A percentile compares a stretch with the other conserved stretches of the same genome.
phyloP scores from a whole-genome alignment of 2,113 vertebrate genomes.

The Octodon degus region DNA sequence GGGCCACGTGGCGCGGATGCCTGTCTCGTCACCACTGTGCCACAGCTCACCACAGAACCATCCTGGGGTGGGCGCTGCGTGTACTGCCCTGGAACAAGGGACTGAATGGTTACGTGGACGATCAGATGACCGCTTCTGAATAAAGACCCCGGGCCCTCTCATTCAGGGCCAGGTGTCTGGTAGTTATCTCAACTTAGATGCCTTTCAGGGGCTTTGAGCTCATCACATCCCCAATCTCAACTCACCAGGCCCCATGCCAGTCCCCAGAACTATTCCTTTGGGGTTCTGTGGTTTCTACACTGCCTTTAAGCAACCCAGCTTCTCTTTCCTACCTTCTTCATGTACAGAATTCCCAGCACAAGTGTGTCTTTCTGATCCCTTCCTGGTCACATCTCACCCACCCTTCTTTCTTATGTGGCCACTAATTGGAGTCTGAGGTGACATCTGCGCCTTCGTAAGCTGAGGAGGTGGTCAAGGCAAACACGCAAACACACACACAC shows the following conservation, averaged over 20 bases:
- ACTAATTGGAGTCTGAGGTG: background rate
- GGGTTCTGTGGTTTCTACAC: slow-evolving; percentile 1
- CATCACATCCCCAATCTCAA: background rate
- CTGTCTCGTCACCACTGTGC: background rate
- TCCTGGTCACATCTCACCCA: background rate
- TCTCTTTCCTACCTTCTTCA: slow-evolving; percentile 37
- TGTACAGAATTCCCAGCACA: background rate
- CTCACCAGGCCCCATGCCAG: background rate
- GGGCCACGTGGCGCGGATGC: too few relatives aligned
- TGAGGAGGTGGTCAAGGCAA: background rate
- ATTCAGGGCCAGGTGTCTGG: slow-evolving; percentile 27
- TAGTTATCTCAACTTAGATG: slow-evolving; percentile 21
- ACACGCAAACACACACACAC: too few relatives aligned
- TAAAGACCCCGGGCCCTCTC: background rate
- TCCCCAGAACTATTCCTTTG: slow-evolving; percentile 7
- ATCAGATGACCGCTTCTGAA: slow-evolving; percentile 1
- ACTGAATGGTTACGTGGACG: background rate
- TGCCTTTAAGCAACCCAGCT: background rate
- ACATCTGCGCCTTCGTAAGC: background rate
- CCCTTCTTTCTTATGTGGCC: slow-evolving; percentile 21
- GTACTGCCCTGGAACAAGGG: background rate
- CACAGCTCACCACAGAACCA: background rate
- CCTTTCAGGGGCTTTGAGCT: slow-evolving; percentile 41
- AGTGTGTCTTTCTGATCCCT: background rate
- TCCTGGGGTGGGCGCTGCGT: background rate